Base-by-base conservation (phyloP, 1,140 invertebrate species). In the Euwallacea fornicatus region DNA sequence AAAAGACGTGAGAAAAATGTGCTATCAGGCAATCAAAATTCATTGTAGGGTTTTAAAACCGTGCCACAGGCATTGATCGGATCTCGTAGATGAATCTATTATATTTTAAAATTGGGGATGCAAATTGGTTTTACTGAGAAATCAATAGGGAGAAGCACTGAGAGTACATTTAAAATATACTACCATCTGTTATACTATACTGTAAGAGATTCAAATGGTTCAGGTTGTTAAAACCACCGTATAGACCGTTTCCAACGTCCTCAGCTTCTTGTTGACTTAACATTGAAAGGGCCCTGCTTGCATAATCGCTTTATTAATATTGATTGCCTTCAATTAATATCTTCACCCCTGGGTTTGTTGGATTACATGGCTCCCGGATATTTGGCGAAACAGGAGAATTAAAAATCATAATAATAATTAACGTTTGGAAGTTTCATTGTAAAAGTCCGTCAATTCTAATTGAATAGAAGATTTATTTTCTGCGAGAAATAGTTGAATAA, bases 41-140 rank as follows among this genome's bases (percentile, higher is more conserved):
- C 75, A 79, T 79, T 79, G 77, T 79, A 78, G 59, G 67, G 47
- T 58, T 13, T 79, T 79, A 78, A 79, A 79, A 78, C 69, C 76
- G 15, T 9, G 10, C 61, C 61, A 9, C 42, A 7, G 61, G 61
- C 61, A 63, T 15, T 66, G 47, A 66, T 54, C 47, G 42, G 41
- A 55, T 54, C 53, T 66, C 7, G 46, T n/a, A 54, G 63, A 66
- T 66, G 43, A 66, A 66, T 10, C 11, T 66, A 54, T 53, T 54
- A 66, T 54, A 41, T 42, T 66, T 66, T 66, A 66, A 66, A 55
- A 66, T 54, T 10, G 50, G 46, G 63, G 46, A 55, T 54, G 47
- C 63, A 66, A 66, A 66, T 66, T 66, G 9, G 21, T 33, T 33
- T 33, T 33, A 33, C 21, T n/a, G 21, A 33, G 21, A 33, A 33